Evolutionary conservation across 2,888 invertebrate genomes (phyloP).

Genomic region (Tricholauxania praeusta): DNA sequence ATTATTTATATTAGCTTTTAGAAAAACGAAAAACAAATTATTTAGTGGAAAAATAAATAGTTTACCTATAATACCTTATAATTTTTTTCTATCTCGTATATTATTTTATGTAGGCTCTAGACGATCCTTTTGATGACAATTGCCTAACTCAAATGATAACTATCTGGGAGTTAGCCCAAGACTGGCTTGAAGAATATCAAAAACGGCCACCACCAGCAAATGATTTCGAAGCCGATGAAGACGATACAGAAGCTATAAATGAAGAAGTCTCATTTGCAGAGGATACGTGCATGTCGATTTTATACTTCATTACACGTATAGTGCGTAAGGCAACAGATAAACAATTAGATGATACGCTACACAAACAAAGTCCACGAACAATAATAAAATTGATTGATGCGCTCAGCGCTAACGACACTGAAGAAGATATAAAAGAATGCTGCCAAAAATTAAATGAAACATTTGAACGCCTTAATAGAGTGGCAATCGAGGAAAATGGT

Average conservation of each 20-base stretch:
- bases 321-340: slow-evolving; percentile 51
- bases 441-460: slow-evolving; percentile 46
- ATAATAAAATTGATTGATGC: slow-evolving; percentile 49
- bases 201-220: slow-evolving; percentile 42
- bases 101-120: slow-evolving; percentile 56
- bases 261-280: slow-evolving; percentile 53
- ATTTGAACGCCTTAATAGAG: slow-evolving; percentile 33
- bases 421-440: slow-evolving; percentile 52
- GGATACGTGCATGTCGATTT: slow-evolving; percentile 51
- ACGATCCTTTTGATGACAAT: slow-evolving; percentile 62
- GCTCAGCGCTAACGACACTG: slow-evolving; percentile 48
- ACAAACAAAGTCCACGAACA: slow-evolving; percentile 45
- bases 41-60: too few relatives aligned
- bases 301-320: slow-evolving; percentile 49
- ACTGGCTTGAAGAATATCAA: slow-evolving; percentile 48
- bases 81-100: not conserved
- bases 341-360: slow-evolving; percentile 46
- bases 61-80: not conserved
- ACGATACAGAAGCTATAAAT: slow-evolving; percentile 53
- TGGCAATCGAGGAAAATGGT: not conserved
- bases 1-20: too few relatives aligned
- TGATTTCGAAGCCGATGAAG: slow-evolving; percentile 54
- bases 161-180: slow-evolving; percentile 58
- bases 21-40: too few relatives aligned
- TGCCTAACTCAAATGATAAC: slow-evolving; percentile 58